phyloP scores from a whole-genome alignment of 2,888 invertebrate species.

The Pantelozetes paolii region DNA sequence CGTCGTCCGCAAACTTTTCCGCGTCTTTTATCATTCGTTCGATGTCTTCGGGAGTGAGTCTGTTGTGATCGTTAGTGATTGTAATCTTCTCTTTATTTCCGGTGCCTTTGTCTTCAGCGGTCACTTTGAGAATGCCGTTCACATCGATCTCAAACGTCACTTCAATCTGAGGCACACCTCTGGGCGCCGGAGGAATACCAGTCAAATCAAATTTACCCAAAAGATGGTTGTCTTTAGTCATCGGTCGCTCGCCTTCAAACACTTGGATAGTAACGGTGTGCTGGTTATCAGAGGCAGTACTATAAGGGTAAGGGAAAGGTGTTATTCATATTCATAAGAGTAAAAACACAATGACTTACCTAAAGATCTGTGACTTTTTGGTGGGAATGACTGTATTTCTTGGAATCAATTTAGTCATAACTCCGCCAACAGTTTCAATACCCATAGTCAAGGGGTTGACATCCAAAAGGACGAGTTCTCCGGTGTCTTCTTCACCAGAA shows the following conservation, averaged over 20 bases:
- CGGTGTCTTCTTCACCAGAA: conserved; percentile 94
- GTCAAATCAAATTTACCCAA: conserved; percentile 85
- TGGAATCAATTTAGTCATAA: conserved; percentile 85
- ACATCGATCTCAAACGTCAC: conserved; percentile 99
- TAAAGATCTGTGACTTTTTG: conserved; percentile 98
- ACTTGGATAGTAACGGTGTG: conserved; percentile 99
- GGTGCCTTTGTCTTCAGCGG: conserved; percentile 95
- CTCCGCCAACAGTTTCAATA: conserved; percentile 94
- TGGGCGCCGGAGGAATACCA: conserved; percentile 91
- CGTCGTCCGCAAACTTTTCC: conserved; percentile 88
- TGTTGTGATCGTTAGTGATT: conserved; percentile 95
- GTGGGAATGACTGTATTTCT: conserved; percentile 98
- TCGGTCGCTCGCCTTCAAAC: conserved; percentile 89
- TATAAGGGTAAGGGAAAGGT: too few relatives aligned
- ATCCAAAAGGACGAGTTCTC: conserved; percentile 92
- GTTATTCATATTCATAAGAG: too few relatives aligned
- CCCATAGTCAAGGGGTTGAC: conserved; percentile 97
- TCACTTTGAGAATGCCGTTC: conserved; percentile 98
- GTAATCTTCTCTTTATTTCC: conserved; percentile 99
- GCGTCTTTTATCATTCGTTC: conserved; percentile 99
- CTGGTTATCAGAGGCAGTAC: conserved; percentile 97
- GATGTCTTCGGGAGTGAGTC: conserved; percentile 99
- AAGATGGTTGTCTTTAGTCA: conserved; percentile 92
- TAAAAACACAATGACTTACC: too few relatives aligned
- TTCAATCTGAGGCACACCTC: conserved; percentile 93